Conservation (phyloP, 2,113 vertebrate genomes). For the Tricholaema leucomelas region DNA sequence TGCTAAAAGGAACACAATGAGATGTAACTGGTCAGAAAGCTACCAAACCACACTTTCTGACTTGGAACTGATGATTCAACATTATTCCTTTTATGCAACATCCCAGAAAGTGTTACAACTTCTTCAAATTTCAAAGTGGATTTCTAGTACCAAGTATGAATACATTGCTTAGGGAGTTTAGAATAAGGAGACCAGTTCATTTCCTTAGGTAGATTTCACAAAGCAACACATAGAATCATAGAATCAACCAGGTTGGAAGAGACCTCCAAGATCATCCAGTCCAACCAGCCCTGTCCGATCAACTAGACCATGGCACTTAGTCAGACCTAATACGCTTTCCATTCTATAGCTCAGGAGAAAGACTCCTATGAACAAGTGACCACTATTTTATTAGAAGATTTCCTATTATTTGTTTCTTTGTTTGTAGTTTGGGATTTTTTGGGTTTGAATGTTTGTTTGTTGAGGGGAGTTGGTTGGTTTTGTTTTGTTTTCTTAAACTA, state of each 20-base stretch:
- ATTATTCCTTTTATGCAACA: not conserved
- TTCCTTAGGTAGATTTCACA: not conserved
- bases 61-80: not conserved
- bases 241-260: too few species aligned
- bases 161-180: not conserved
- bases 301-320: too few species aligned
- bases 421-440: too few species aligned
- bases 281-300: too few species aligned
- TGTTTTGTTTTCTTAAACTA: not conserved
- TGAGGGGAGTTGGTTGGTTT: too few species aligned
- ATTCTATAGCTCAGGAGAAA: not conserved
- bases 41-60: not conserved
- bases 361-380: not conserved
- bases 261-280: too few species aligned
- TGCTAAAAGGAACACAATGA: accelerated
- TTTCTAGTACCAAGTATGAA: not conserved
- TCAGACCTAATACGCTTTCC: not conserved
- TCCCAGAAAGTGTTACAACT: not conserved
- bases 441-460: too few species aligned
- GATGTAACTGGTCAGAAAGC: not conserved
- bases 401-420: not conserved
- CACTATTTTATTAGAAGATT: not conserved
- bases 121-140: not conserved
- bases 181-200: not conserved
- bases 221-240: too few species aligned